Percentiles rank a stretch among this genome's conserved stretches.
These are phyloP conservation scores for Flexamia atlantica DNA, from an alignment of 2,888 invertebrate species.

Conservation along the genomic window DNA sequence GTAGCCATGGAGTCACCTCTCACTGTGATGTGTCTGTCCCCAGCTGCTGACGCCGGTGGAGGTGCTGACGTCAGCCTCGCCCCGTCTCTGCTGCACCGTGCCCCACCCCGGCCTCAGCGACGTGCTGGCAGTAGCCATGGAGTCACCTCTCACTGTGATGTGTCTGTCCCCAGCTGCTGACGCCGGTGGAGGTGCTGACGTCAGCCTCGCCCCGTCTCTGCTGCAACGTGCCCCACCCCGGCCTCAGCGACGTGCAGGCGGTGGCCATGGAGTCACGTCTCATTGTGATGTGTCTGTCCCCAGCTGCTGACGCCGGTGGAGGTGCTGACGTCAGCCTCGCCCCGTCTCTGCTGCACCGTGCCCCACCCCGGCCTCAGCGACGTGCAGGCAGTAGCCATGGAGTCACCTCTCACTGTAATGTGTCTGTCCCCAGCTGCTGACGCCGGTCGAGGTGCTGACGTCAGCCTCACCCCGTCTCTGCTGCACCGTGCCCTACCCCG, in stretches of 20 bases:
- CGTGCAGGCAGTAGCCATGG: slow-evolving; percentile 77
- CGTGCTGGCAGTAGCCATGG: slow-evolving; percentile 74
- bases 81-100: no score
- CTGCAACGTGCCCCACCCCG: slow-evolving; percentile 78
- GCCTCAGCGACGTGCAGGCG: slow-evolving; percentile 74
- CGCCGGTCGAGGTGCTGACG: no score
- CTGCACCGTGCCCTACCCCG: slow-evolving; percentile 73
- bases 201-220: slow-evolving; percentile 77
- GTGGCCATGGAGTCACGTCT: slow-evolving; percentile 78
- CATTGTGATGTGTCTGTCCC: no score
- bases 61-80: no score
- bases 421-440: slow-evolving; percentile 73
- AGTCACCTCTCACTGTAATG: slow-evolving; percentile 81
- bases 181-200: not conserved
- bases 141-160: no score
- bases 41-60: not conserved
- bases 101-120: slow-evolving; percentile 75
- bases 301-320: not conserved
- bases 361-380: slow-evolving; percentile 76
- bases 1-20: slow-evolving; percentile 80
- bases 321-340: not conserved
- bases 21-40: slow-evolving; percentile 76
- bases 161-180: not conserved
- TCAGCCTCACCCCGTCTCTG: no score
- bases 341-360: slow-evolving; percentile 80